Evolutionary conservation across 2,888 invertebrate species (phyloP).

Genomic region (Clostera curtula): DNA sequence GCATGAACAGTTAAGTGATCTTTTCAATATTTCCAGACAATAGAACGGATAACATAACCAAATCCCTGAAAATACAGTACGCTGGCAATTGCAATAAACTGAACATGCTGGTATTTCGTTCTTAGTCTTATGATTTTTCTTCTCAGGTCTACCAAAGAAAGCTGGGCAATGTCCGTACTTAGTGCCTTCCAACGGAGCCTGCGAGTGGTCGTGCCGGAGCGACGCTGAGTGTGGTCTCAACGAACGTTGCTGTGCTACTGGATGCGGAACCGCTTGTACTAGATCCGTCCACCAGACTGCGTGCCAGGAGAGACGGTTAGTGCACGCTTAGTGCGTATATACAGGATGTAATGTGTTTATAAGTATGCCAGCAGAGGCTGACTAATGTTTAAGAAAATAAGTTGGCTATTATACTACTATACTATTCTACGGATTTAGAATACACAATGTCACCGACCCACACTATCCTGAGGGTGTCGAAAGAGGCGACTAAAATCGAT

Average conservation of each 20-base stretch:
- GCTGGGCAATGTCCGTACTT: conserved; percentile 89
- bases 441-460: too few relatives aligned
- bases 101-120: too few relatives aligned
- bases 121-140: not conserved
- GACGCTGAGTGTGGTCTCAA: conserved; percentile 83
- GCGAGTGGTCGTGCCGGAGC: conserved; percentile 85
- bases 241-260: conserved; percentile 88
- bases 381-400: not conserved
- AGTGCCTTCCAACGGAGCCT: conserved; percentile 79
- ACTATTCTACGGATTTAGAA: too few relatives aligned
- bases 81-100: too few relatives aligned
- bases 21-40: too few relatives aligned
- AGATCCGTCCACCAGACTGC: conserved; percentile 82
- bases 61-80: too few relatives aligned
- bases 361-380: not conserved
- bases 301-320: conserved; percentile 78
- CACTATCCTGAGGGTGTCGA: too few relatives aligned
- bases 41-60: too few relatives aligned
- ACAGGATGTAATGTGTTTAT: too few relatives aligned
- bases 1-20: too few relatives aligned
- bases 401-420: too few relatives aligned
- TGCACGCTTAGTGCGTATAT: not conserved
- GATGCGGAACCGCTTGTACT: conserved; percentile 89
- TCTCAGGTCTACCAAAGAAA: conserved; percentile 77
- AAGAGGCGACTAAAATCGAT: too few relatives aligned